Base-by-base conservation (phyloP, 2,888 invertebrate species). In the Chymomyza fuscimana region DNA sequence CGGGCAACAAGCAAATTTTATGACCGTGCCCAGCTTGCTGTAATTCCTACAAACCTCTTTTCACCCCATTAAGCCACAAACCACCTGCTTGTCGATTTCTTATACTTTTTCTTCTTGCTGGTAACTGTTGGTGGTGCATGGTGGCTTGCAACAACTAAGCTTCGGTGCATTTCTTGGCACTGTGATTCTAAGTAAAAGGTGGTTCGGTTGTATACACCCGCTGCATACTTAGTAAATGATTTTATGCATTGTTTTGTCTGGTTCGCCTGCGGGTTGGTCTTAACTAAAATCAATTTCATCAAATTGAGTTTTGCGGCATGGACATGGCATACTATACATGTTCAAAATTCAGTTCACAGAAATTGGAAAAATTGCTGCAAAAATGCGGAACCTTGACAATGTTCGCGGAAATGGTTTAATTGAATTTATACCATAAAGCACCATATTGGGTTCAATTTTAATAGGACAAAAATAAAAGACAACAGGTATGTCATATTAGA, bases 271-370 rank as follows among this genome's bases (percentile, higher is more conserved):
- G 63, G 63, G 58, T 54, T 56, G 70, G 74, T 67, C 80, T 79
- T 72, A 69, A 73, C 72, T 74, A 69, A 82, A 84, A 77, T 82
- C 80, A 70, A 82, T 78, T 82, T 74, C 64, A 76, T 78, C 85
- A 71, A 77, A 79, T 86, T 76, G 67, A 63, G 70, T 74, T 79
- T 69, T 69, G 67, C 63, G 72, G 63, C 72, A 80, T 80, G 81
- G 40, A 46, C 74, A 73, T 72, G 12, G 12, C 40, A 46, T 25
- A 4, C 12, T 12, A 46, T 25, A 4, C 12, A 12, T 46, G 40
- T 46, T 46, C 40, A 46, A 46, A 46, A 46, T 46, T 46, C 40
- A 46, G 12, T 12, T 12, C 40, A 46, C 40, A 12, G 12, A 12
- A 46, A 12, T 5, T 10, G 40, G 40, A 46, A 46, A 6, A 1